Evolutionary conservation across 1,140 invertebrate genomes (phyloP), one percentile per base, ranked within the genome.

Genomic region (Diorhabda carinulata): DNA sequence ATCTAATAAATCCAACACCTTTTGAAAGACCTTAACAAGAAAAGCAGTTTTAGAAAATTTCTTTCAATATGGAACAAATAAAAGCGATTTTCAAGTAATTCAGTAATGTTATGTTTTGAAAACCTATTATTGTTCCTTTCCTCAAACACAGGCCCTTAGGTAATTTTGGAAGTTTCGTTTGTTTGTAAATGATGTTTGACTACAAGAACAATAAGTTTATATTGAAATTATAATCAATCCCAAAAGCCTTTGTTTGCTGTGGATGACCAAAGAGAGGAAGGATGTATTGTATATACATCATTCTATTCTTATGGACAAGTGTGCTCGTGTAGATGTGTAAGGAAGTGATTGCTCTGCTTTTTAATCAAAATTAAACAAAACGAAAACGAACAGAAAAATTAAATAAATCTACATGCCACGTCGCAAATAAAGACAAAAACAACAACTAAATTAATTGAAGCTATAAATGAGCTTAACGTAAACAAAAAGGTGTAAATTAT

Each of bases 1-100:
- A 99, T 71, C 98, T 89, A 77, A 99, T 98, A 84, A 99, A 99
- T 61, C 98, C 98, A 71, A 99, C 98, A 70, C 98, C 98, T 86
- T 99, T 99, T 64, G 97, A 99, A 76, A 98, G 86, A 78, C 97
- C 97, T 93, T 65, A 64, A n/a, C 7, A 25, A 66, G 59, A n/a
- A 66, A 64, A 25, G 10, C 1, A 59, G n/a, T 10, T 60, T 60
- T 2, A 42, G 7, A 42, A 60, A 10, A 10, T 60, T 60, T 7
- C 2, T n/a, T 42, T 60, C 7, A 10, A 42, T 60, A 6, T 10
- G 58, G 58, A 60, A 60, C 58, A 3, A 56, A 60, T n/a, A 52
- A 60, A 60, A 60, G 8, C 5, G 41, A 10, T 42, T 60, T 10
- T 60, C 10, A 60, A 10, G 58, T 25, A 60, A 60, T 6, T 56